These are phyloP conservation scores for Galemys pyrenaicus DNA, from an alignment of 2,113 vertebrate species.

Conservation along the genomic window DNA sequence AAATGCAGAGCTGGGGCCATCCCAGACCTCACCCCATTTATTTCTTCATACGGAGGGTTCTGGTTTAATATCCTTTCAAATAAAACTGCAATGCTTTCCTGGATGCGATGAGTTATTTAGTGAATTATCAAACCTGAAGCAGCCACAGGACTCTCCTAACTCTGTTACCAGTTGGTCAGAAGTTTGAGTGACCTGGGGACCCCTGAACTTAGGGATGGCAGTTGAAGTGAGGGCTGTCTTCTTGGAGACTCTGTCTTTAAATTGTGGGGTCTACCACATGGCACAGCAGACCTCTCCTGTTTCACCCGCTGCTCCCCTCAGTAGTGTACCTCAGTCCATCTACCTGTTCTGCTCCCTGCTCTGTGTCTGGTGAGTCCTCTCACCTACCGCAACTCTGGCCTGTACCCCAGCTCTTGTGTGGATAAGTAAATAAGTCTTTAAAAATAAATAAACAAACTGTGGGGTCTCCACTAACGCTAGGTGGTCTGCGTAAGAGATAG, in stretches of 20 bases:
- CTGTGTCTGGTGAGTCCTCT: too few relatives aligned
- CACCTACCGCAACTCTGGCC: too few relatives aligned
- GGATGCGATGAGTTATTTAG: not conserved
- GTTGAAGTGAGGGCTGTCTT: not conserved
- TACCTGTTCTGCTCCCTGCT: too few relatives aligned
- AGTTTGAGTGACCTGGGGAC: not conserved
- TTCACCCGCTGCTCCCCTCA: too few relatives aligned
- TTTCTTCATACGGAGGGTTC: not conserved
- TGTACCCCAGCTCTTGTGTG: too few relatives aligned
- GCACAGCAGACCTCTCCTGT: too few relatives aligned
- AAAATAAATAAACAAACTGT: too few relatives aligned
- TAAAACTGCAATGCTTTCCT: not conserved
- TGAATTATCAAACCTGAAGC: not conserved
- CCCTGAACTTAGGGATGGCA: not conserved
- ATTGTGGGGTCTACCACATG: not conserved
- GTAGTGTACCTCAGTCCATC: too few relatives aligned
- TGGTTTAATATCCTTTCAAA: not conserved
- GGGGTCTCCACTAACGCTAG: not conserved
- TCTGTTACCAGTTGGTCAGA: not conserved
- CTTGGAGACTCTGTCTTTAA: not conserved
- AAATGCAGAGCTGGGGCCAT: too few relatives aligned
- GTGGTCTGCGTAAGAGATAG: accelerated
- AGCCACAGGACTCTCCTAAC: not conserved
- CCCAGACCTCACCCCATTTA: accelerated
- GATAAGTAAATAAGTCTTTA: too few relatives aligned